A percentile compares a stretch with the other conserved stretches of the same genome.
phyloP scores from a whole-genome alignment of 2,113 vertebrate genomes.

The Mus spicilegus region DNA sequence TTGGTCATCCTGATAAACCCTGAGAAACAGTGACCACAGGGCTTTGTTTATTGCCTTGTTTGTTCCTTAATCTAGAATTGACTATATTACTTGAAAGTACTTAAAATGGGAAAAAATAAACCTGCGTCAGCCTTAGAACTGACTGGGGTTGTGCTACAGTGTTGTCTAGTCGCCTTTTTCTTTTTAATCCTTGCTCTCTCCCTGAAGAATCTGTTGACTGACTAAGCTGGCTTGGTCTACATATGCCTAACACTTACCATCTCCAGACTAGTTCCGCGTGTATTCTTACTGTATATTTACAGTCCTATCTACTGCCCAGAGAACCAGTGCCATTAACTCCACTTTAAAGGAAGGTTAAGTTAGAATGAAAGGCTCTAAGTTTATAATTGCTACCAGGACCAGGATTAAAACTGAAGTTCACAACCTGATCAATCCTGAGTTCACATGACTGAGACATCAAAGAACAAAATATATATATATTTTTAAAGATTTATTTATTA shows the following conservation, averaged over 20 bases:
- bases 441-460: background rate
- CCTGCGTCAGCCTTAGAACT: no score
- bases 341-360: conserved; percentile 17
- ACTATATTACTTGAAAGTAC: no score
- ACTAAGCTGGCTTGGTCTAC: background rate
- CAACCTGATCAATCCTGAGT: background rate
- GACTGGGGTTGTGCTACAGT: no score
- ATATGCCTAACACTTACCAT: background rate
- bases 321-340: background rate
- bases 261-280: conserved; percentile 48
- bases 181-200: no score
- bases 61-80: no score
- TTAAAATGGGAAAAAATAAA: no score
- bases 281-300: background rate
- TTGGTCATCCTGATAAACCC: no score
- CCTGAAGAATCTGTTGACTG: no score
- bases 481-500: no score
- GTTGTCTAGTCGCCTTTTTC: no score
- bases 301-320: background rate
- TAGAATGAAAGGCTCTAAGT: conserved; percentile 40
- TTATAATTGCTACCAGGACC: background rate
- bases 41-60: no score
- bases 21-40: no score
- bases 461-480: background rate
- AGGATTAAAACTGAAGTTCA: conserved; percentile 8